phyloP scores from a whole-genome alignment of 2,888 invertebrate species.

The Barypeithes pellucidus region DNA sequence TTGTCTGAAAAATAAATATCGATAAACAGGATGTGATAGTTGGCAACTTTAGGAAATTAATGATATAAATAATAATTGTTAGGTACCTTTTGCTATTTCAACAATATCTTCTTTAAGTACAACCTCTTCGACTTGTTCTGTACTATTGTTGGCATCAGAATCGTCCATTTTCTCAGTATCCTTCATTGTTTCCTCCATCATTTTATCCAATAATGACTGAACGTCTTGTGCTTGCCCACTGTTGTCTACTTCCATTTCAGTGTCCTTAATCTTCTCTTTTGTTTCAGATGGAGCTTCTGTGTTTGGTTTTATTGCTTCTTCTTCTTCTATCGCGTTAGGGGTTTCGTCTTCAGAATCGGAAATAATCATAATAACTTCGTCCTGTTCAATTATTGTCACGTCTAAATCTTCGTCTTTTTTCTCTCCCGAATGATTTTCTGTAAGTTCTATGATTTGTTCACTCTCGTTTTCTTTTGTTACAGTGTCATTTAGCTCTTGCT shows the following conservation, averaged over 20 bases:
- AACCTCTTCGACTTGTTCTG: constrained; percentile 60
- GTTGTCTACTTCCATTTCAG: constrained; percentile 35
- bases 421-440: not conserved
- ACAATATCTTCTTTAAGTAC: constrained; percentile 47
- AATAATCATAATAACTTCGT: constrained; percentile 37
- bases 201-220: constrained; percentile 67
- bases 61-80: no score
- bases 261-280: constrained; percentile 23
- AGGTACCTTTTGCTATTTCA: constrained; percentile 21
- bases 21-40: not conserved
- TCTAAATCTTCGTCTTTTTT: constrained; percentile 42
- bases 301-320: constrained; percentile 27
- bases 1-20: not conserved
- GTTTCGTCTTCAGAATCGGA: constrained; percentile 45
- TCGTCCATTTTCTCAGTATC: constrained; percentile 60
- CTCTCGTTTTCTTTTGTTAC: constrained; percentile 10
- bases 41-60: no score
- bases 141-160: constrained; percentile 65
- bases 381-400: constrained; percentile 41
- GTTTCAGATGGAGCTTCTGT: constrained; percentile 57
- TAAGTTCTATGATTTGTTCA: not conserved
- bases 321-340: constrained; percentile 25
- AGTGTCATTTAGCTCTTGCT: constrained; percentile 9
- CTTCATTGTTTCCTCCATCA: constrained; percentile 72
- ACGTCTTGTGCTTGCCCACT: constrained; percentile 40